phyloP scores from a whole-genome alignment of 2,797 vertebrate species.

The Heliangelus exortis region DNA sequence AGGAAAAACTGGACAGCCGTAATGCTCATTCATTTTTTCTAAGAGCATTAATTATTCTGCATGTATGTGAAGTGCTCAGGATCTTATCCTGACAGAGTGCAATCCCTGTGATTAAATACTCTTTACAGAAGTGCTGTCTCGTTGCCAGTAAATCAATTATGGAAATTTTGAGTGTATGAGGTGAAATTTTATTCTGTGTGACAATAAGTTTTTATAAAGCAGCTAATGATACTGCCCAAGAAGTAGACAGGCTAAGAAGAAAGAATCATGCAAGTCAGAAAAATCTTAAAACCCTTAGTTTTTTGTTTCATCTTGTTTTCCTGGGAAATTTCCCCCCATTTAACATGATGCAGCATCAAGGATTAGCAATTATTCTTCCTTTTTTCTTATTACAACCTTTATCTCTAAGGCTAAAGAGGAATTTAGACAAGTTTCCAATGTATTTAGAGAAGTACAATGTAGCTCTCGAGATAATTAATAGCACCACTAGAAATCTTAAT shows the following conservation, averaged over 20 bases:
- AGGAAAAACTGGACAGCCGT: neutral
- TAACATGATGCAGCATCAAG: neutral
- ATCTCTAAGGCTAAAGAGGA: neutral
- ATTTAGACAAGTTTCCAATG: neutral
- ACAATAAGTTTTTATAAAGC: neutral
- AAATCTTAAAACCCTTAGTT: neutral
- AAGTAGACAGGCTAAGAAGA: neutral
- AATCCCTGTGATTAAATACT: neutral
- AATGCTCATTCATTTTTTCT: neutral
- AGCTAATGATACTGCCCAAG: neutral
- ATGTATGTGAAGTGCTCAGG: neutral
- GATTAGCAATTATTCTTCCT: neutral
- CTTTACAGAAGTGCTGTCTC: neutral
- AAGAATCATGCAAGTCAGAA: neutral
- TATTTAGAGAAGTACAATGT: neutral
- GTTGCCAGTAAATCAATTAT: neutral
- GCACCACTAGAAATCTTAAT: neutral
- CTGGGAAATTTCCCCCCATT: neutral
- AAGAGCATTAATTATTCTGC: neutral
- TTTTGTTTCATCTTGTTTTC: neutral
- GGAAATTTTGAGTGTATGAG: neutral
- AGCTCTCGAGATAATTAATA: slow-evolving; percentile 23
- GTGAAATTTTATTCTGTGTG: neutral
- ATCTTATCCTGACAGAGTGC: neutral
- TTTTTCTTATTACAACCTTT: neutral